Percentiles rank a stretch among this genome's conserved stretches.
phyloP scores from a whole-genome alignment of 2,113 vertebrate species.

The Alosa alosa region DNA sequence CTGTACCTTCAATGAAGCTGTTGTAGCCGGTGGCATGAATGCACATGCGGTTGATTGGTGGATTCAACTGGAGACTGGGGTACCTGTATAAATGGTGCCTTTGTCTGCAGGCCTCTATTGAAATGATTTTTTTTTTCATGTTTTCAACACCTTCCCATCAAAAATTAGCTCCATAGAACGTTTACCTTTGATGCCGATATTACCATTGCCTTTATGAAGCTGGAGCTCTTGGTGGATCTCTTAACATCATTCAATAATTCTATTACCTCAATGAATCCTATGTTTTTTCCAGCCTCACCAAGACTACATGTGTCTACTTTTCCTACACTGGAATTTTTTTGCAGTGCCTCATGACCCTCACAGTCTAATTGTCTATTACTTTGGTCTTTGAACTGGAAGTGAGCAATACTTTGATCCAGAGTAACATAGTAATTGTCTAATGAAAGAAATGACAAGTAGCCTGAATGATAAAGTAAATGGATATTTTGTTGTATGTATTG shows the following conservation, averaged over 20 bases:
- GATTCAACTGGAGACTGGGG: constrained; percentile 32
- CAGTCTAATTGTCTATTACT: not conserved
- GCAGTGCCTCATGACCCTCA: not conserved
- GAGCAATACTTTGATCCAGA: not conserved
- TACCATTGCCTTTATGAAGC: not conserved
- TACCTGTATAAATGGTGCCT: constrained; percentile 36
- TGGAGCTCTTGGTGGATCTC: not conserved
- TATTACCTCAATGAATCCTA: not conserved
- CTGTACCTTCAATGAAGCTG: constrained; percentile 27
- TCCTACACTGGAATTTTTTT: not conserved
- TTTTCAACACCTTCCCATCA: constrained; percentile 43
- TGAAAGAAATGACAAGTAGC: not conserved
- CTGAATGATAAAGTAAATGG: not conserved
- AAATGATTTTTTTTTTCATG: constrained; percentile 40
- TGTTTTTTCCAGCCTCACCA: not conserved
- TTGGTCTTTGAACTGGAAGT: not conserved
- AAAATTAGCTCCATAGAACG: constrained; percentile 3
- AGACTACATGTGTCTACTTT: not conserved
- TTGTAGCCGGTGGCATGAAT: constrained; percentile 28
- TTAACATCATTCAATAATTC: not conserved
- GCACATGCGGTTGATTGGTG: constrained; percentile 17
- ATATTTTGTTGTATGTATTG: not conserved
- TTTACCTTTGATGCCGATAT: constrained; percentile 12
- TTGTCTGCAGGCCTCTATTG: constrained; percentile 44
- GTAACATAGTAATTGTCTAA: not conserved